Percentiles rank a stretch among this genome's conserved stretches.
These are phyloP conservation scores for Falco biarmicus DNA, from an alignment of 2,797 vertebrate species.

Conservation along the genomic window DNA sequence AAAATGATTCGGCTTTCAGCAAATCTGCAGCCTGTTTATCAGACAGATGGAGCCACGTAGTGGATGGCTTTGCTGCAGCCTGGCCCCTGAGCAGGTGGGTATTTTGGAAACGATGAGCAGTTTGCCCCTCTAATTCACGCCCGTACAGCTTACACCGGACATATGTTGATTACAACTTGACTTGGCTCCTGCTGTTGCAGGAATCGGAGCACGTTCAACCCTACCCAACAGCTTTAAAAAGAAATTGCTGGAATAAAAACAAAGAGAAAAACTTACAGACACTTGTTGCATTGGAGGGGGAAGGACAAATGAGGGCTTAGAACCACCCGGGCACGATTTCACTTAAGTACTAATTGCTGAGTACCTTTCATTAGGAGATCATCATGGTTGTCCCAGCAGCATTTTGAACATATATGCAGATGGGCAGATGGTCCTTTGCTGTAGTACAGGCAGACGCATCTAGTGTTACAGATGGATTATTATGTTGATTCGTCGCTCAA, in stretches of 20 bases:
- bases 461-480: slow-evolving; percentile 71
- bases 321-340: neutral
- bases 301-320: slow-evolving; percentile 36
- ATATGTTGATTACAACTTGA: slow-evolving; percentile 66
- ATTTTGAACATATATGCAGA: slow-evolving; percentile 57
- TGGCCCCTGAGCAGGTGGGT: slow-evolving; percentile 68
- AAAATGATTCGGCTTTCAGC: slow-evolving; percentile 52
- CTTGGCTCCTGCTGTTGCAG: slow-evolving; percentile 54
- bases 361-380: slow-evolving; percentile 56
- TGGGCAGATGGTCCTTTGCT: slow-evolving; percentile 71
- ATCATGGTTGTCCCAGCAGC: slow-evolving; percentile 3
- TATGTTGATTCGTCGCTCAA: slow-evolving; percentile 52
- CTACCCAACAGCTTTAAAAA: neutral
- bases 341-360: slow-evolving; percentile 55
- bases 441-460: slow-evolving; percentile 30
- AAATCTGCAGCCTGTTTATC: slow-evolving; percentile 41
- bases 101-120: slow-evolving; percentile 49
- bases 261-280: slow-evolving; percentile 48
- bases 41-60: slow-evolving; percentile 68
- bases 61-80: slow-evolving; percentile 47
- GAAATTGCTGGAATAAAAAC: slow-evolving; percentile 36
- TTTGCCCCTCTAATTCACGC: slow-evolving; percentile 38
- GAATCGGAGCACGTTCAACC: neutral
- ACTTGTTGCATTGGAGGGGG: slow-evolving; percentile 50
- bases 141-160: slow-evolving; percentile 14